Evolutionary conservation across 53 echinoderm and acorn worm genomes (phyloP).

Genomic region (Paracentrotus lividus): DNA sequence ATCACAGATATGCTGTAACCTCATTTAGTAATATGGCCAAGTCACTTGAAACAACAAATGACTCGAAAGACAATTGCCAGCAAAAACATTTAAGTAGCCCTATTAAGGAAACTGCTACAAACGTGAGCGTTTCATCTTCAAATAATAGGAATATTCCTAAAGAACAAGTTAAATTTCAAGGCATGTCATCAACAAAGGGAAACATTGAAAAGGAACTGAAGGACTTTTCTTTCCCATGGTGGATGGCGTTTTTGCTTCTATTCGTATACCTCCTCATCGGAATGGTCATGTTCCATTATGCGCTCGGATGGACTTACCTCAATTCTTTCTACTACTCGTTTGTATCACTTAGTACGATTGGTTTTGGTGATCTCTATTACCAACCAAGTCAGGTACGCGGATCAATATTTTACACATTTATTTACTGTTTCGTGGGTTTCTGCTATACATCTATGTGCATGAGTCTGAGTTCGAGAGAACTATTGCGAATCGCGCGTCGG

Average conservation of each 20-base stretch:
- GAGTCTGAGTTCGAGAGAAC: slow-evolving; percentile 88
- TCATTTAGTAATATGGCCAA: not conserved
- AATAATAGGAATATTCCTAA: not conserved
- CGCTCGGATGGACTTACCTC: slow-evolving; percentile 73
- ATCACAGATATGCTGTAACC: not conserved
- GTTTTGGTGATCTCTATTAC: slow-evolving; percentile 89
- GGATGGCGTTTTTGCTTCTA: slow-evolving; percentile 84
- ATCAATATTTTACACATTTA: slow-evolving; percentile 77
- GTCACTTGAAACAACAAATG: not conserved
- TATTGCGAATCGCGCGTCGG: slow-evolving; percentile 78
- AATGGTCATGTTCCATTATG: slow-evolving; percentile 72
- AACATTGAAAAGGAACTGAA: slow-evolving; percentile 76
- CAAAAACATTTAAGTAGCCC: not conserved
- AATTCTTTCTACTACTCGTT: slow-evolving; percentile 93
- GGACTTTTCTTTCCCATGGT: slow-evolving; percentile 83
- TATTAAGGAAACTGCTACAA: not conserved
- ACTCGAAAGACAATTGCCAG: not conserved
- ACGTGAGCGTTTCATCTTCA: not conserved
- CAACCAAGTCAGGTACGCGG: slow-evolving; percentile 68
- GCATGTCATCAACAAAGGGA: not conserved
- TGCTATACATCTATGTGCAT: slow-evolving; percentile 94
- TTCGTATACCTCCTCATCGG: slow-evolving; percentile 83
- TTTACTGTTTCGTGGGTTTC: slow-evolving; percentile 87
- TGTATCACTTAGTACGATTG: slow-evolving; percentile 94
- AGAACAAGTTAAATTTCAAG: no score